Percentiles rank a stretch among this genome's conserved stretches.
phyloP scores from a whole-genome alignment of 2,797 vertebrate species.

The Mastacembelus armatus region DNA sequence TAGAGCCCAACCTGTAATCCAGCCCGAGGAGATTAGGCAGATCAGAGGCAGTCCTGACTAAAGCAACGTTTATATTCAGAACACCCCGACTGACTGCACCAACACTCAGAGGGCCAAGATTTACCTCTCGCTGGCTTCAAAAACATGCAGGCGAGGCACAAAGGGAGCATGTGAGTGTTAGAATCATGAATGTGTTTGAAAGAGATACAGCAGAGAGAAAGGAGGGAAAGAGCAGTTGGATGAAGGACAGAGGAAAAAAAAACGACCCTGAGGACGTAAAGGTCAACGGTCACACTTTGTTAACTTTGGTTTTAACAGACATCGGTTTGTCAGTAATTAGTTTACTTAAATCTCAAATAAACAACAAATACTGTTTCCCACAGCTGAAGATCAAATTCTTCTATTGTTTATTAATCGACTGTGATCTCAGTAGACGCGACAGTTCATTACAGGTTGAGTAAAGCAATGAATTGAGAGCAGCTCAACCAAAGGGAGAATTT shows the following conservation, averaged over 20 bases:
- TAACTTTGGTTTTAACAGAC: constrained; percentile 58
- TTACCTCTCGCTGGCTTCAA: constrained; percentile 63
- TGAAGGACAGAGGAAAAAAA: constrained; percentile 25
- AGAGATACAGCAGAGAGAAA: constrained; percentile 55
- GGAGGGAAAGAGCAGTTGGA: constrained; percentile 22
- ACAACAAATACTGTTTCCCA: constrained; percentile 6
- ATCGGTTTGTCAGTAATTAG: constrained; percentile 47
- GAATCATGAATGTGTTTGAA: constrained; percentile 45
- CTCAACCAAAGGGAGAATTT: background rate
- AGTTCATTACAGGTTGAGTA: background rate
- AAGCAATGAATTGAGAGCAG: background rate
- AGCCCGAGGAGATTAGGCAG: constrained; percentile 77
- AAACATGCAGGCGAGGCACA: constrained; percentile 57
- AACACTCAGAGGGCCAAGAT: constrained; percentile 69
- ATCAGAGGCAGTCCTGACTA: constrained; percentile 78
- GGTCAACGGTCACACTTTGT: constrained; percentile 72
- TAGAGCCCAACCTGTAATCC: constrained; percentile 82
- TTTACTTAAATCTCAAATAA: constrained; percentile 58
- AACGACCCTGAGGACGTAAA: constrained; percentile 64
- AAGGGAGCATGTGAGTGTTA: constrained; percentile 37
- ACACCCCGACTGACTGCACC: constrained; percentile 67
- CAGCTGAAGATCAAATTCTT: constrained; percentile 3
- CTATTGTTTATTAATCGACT: too few relatives aligned
- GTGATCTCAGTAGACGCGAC: too few relatives aligned
- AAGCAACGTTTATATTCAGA: constrained; percentile 74